Percentiles rank a stretch among this genome's conserved stretches.
Evolutionary conservation across 2,113 vertebrate species (phyloP).

Genomic region (Thamnaconus septentrionalis): DNA sequence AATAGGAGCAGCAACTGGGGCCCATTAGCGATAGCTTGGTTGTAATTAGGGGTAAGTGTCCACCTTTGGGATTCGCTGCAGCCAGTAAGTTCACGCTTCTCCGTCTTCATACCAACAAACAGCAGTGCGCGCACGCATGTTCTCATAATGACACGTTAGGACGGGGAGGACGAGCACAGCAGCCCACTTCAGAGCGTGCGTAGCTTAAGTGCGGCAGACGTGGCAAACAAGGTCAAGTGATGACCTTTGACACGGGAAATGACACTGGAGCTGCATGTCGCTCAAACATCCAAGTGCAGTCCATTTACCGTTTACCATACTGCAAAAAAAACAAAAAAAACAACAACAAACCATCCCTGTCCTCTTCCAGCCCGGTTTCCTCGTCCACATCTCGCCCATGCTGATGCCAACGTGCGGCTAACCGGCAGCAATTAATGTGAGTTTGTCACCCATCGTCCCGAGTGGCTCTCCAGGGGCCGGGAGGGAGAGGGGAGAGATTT

Average conservation of each 20-base stretch:
- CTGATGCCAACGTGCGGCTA: not conserved
- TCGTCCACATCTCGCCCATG: conserved; percentile 8
- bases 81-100: conserved; percentile 25
- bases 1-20: conserved; percentile 24
- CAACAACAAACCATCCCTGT: conserved; percentile 50
- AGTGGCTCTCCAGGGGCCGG: not conserved
- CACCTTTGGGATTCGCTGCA: conserved; percentile 36
- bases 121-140: no score
- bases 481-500: not conserved
- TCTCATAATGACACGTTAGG: no score
- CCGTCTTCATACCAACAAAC: not conserved
- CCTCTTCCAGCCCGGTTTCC: conserved; percentile 49
- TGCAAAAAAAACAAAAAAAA: no score
- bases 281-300: no score
- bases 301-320: no score
- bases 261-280: no score
- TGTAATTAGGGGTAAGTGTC: conserved; percentile 45
- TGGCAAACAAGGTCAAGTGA: no score
- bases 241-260: no score
- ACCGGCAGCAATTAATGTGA: not conserved
- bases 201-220: no score
- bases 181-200: no score
- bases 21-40: conserved; percentile 35
- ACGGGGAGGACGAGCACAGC: no score
- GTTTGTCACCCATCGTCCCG: no score